Conservation (phyloP, 2,888 invertebrate species). For the Nemoura dubitans region DNA sequence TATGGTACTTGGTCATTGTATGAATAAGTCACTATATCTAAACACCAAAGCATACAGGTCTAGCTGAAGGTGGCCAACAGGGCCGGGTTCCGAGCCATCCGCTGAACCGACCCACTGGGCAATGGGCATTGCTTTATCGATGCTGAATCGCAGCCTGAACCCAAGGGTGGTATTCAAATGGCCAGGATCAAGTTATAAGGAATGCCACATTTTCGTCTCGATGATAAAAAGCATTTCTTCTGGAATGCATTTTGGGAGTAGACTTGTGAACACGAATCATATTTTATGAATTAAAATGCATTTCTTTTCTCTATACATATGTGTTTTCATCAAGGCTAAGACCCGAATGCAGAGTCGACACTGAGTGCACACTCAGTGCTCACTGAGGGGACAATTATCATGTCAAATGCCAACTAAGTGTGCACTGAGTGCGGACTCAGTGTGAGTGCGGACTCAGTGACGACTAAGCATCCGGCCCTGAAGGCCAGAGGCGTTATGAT, state of each 20-base stretch:
- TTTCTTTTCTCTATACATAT: neutral
- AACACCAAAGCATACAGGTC: neutral
- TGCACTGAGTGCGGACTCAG: too few species aligned
- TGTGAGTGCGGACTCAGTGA: too few species aligned
- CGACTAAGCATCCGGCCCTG: too few species aligned
- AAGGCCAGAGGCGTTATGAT: too few species aligned
- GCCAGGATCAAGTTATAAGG: neutral
- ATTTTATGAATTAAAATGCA: neutral
- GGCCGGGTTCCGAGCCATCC: neutral
- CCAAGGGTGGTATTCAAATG: neutral
- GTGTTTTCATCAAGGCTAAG: too few species aligned
- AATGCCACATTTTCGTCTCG: neutral
- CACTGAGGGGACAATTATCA: too few species aligned
- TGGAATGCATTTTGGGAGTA: neutral
- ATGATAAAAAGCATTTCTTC: neutral
- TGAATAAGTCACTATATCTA: neutral
- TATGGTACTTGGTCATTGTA: neutral
- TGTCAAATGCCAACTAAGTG: too few species aligned
- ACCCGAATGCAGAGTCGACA: too few species aligned
- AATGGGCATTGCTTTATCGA: neutral
- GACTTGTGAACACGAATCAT: neutral
- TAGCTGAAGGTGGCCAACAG: too few species aligned
- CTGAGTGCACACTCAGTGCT: too few species aligned
- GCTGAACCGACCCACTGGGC: neutral
- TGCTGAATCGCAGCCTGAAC: neutral